phyloP scores from a whole-genome alignment of 2,888 invertebrate genomes.

The Ectropis crepuscularia region DNA sequence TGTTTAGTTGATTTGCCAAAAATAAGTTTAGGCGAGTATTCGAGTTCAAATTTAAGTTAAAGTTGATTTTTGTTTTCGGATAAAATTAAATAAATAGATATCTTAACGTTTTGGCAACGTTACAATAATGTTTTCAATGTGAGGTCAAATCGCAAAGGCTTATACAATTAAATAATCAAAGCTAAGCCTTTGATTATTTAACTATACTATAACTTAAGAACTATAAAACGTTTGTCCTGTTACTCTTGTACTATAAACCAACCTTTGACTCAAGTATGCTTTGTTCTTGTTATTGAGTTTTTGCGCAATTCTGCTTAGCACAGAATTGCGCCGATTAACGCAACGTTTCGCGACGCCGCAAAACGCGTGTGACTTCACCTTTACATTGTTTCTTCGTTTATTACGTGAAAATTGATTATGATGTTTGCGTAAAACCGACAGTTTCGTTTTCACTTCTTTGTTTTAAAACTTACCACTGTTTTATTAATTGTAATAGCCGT shows the following conservation, averaged over 20 bases:
- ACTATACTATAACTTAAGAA: too few relatives aligned
- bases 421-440: conserved; percentile 17
- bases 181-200: too few relatives aligned
- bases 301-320: conserved; percentile 50
- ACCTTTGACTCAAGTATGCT: conserved; percentile 48
- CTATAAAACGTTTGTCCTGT: not conserved
- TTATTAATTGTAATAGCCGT: not conserved
- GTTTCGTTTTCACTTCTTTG: conserved; percentile 17
- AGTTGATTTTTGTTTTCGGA: too few relatives aligned
- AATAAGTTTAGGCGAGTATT: too few relatives aligned
- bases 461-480: conserved; percentile 2
- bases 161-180: too few relatives aligned
- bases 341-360: conserved; percentile 25
- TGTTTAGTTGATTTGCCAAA: too few relatives aligned
- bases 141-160: not conserved
- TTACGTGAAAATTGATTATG: conserved; percentile 28
- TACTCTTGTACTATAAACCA: conserved; percentile 28
- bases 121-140: too few relatives aligned
- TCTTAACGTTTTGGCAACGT: too few relatives aligned
- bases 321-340: conserved; percentile 24
- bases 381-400: conserved; percentile 18
- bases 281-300: conserved; percentile 60
- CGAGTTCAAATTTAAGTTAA: too few relatives aligned
- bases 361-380: conserved; percentile 21
- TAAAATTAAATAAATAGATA: too few relatives aligned